Percentiles rank a stretch among this genome's conserved stretches.
These are phyloP conservation scores for Drosophila formosana DNA, from an alignment of 2,888 invertebrate species.

Conservation along the genomic window DNA sequence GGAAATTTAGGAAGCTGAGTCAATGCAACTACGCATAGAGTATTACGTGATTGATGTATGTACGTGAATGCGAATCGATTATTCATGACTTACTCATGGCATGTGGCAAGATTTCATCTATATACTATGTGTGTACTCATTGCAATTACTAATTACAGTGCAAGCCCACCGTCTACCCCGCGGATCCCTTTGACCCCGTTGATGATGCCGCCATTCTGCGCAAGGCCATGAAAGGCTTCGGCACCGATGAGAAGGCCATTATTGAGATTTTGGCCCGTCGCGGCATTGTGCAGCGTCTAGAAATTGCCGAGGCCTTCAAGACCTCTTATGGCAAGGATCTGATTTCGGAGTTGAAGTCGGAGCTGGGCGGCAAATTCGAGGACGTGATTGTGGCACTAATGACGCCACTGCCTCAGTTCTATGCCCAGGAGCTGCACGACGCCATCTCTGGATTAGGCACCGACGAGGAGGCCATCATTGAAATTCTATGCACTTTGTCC, in stretches of 20 bases:
- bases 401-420: constrained; percentile 95
- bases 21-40: constrained; percentile 11
- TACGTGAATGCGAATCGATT: constrained; percentile 15
- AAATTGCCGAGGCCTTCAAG: constrained; percentile 96
- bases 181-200: constrained; percentile 93
- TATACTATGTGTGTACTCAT: constrained; percentile 7
- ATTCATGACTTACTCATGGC: constrained; percentile 17
- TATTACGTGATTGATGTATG: constrained; percentile 45
- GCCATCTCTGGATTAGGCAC: constrained; percentile 95
- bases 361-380: constrained; percentile 95
- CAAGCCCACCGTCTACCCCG: constrained; percentile 94
- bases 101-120: not conserved
- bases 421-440: constrained; percentile 95
- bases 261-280: constrained; percentile 95
- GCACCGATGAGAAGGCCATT: constrained; percentile 96
- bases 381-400: constrained; percentile 95
- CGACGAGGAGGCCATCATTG: constrained; percentile 95
- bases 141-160: constrained; percentile 86
- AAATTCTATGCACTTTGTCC: constrained; percentile 95
- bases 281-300: constrained; percentile 95
- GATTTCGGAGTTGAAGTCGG: constrained; percentile 94
- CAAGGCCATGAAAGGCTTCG: constrained; percentile 97
- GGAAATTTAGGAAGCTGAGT: constrained; percentile 22
- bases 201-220: constrained; percentile 93
- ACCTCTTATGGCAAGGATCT: constrained; percentile 95